Evolutionary conservation across 1,140 invertebrate species (phyloP).

Genomic region (Rhopalosiphum padi): DNA sequence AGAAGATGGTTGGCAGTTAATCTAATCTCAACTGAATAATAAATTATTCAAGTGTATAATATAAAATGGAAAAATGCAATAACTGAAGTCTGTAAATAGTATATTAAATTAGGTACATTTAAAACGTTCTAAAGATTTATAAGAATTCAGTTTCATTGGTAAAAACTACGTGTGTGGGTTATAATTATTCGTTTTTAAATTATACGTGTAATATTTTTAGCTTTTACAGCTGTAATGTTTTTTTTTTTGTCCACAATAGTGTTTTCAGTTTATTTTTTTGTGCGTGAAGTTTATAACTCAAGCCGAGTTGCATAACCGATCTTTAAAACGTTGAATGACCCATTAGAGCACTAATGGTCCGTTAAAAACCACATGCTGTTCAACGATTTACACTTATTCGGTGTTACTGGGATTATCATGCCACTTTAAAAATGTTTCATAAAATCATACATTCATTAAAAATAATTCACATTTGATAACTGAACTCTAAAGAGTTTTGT

Average conservation of each 20-base stretch:
- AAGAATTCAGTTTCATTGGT: background rate
- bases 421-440: background rate
- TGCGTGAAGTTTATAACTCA: slow-evolving; percentile 9
- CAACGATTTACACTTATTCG: slow-evolving; percentile 7
- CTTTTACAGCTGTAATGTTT: background rate
- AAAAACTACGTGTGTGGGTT: slow-evolving; percentile 20
- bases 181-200: slow-evolving; percentile 28
- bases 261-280: background rate
- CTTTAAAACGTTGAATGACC: slow-evolving; percentile 36
- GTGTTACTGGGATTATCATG: background rate
- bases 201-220: background rate
- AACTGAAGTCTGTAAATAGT: background rate
- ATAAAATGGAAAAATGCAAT: background rate
- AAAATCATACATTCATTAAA: background rate
- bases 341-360: slow-evolving; percentile 52
- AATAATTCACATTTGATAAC: background rate
- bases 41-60: background rate
- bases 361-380: slow-evolving; percentile 43
- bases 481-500: background rate
- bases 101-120: background rate
- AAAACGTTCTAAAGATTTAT: background rate
- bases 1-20: background rate
- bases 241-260: background rate
- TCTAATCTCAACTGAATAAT: background rate
- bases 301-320: slow-evolving; percentile 33